These are phyloP conservation scores for Lineus longissimus DNA, from an alignment of 1,140 invertebrate species.

Conservation along the genomic window DNA sequence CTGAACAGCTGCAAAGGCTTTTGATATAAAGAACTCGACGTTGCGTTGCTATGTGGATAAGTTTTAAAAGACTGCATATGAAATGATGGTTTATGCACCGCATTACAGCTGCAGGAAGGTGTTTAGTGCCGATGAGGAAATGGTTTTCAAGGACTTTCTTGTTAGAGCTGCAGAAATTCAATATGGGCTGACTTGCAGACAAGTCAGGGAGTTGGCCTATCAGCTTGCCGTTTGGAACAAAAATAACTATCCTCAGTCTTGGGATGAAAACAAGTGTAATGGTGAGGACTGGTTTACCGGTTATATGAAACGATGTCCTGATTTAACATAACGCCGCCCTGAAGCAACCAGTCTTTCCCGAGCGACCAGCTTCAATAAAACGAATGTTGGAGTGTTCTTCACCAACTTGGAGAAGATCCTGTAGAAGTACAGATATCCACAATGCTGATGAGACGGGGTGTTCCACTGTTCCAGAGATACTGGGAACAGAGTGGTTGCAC, in stretches of 20 bases:
- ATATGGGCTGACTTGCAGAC: neutral
- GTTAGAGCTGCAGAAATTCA: neutral
- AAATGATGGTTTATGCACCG: neutral
- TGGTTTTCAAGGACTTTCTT: neutral
- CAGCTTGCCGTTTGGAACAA: neutral
- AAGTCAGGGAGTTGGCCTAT: neutral
- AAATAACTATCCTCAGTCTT: neutral
- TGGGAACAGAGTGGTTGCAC: conserved; percentile 40
- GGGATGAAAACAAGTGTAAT: neutral
- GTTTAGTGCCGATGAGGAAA: neutral
- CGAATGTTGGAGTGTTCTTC: conserved; percentile 16
- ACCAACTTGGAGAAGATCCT: conserved; percentile 9
- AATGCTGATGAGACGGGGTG: conserved; percentile 48
- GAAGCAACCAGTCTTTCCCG: conserved; percentile 3
- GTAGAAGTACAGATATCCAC: conserved; percentile 19
- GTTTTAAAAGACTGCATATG: neutral
- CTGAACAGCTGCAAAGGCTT: neutral
- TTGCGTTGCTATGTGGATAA: neutral
- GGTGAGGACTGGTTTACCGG: neutral
- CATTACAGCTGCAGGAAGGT: neutral
- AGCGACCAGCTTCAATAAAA: conserved; percentile 17
- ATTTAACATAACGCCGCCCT: neutral
- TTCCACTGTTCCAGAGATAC: conserved; percentile 52
- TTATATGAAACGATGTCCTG: neutral
- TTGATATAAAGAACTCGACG: neutral